Evolutionary conservation across 2,888 invertebrate species (phyloP), one percentile per base, ranked within the genome.

Genomic region (Halictus ligatus): DNA sequence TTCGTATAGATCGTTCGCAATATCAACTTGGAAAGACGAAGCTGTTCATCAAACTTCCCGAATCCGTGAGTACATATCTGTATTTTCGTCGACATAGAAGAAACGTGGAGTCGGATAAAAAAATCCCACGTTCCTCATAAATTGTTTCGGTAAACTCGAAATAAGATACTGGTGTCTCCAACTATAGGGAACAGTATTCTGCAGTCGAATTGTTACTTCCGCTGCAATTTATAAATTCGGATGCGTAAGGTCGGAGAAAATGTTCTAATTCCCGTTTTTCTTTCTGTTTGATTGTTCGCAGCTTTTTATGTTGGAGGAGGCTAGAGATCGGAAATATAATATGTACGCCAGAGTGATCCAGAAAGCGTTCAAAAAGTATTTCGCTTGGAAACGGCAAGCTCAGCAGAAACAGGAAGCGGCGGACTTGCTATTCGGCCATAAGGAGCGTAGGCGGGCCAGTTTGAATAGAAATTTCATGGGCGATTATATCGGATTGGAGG

Each of bases 401-500:
- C 95, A 96, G 87, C 96, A 97, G 90, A 96, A 96, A 91, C 96
- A 96, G 91, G 96, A 96, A 93, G 97, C 96, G 29, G 94, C 95
- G 43, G 93, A 95, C 94, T 91, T 96, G 83, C 92, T 96, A n/a
- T 95, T 94, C 91, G 95, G 95, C 4, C 96, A 96, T 92, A 97
- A 97, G 92, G 96, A 97, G 92, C 95, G 97, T 13, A 95, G 97
- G 85, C 94, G 96, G 12, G 96, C 95, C 92, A 97, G 97, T 86
- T 91, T 97, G 40, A 97, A 97, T 93, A 95, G 97, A 83, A 96
- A 96, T 93, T 97, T 97, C 94, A 96, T 96, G 67, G 97, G 97
- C 10, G 97, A 97, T 94, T 97, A 97, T 94, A 96, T 97, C 86
- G 97, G 97, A 2, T 92, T 97, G 89, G 97, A 97, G 82, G 95